These are phyloP conservation scores for Perccottus glenii DNA, from an alignment of 2,113 vertebrate species.

Conservation along the genomic window DNA sequence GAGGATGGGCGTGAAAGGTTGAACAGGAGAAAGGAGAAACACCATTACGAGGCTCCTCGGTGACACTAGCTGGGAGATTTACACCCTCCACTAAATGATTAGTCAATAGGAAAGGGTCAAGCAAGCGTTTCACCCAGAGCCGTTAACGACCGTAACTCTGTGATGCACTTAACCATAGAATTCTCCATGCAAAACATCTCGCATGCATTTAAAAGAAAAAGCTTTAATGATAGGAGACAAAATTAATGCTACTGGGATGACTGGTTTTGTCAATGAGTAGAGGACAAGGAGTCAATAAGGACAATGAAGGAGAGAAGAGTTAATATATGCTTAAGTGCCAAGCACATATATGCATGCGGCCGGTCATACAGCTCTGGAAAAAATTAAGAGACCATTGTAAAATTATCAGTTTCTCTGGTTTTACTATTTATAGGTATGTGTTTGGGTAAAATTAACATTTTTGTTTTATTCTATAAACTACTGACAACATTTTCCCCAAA, in stretches of 20 bases:
- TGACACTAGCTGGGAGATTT: constrained; percentile 76
- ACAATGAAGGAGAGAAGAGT: constrained; percentile 63
- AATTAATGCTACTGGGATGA: constrained; percentile 74
- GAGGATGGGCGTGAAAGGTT: constrained; percentile 67
- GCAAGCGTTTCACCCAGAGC: constrained; percentile 75
- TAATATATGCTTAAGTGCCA: constrained; percentile 31
- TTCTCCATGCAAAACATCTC: constrained; percentile 75
- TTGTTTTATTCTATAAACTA: too few relatives aligned
- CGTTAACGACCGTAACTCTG: constrained; percentile 79
- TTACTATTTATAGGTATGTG: too few relatives aligned
- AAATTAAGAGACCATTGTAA: too few relatives aligned
- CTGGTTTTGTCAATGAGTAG: constrained; percentile 69
- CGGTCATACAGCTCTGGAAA: too few relatives aligned
- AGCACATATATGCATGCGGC: constrained; percentile 31
- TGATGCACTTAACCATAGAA: constrained; percentile 77
- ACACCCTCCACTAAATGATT: constrained; percentile 75
- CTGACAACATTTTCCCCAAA: too few relatives aligned
- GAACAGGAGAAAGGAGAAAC: constrained; percentile 57
- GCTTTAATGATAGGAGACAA: constrained; percentile 70
- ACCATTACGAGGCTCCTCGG: constrained; percentile 67
- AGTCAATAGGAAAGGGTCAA: constrained; percentile 76
- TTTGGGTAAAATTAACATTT: too few relatives aligned
- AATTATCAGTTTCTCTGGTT: too few relatives aligned
- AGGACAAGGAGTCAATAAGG: constrained; percentile 74
- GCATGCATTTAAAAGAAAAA: constrained; percentile 70